phyloP scores from a whole-genome alignment of 2,888 invertebrate species.

The Andrena fulva region DNA sequence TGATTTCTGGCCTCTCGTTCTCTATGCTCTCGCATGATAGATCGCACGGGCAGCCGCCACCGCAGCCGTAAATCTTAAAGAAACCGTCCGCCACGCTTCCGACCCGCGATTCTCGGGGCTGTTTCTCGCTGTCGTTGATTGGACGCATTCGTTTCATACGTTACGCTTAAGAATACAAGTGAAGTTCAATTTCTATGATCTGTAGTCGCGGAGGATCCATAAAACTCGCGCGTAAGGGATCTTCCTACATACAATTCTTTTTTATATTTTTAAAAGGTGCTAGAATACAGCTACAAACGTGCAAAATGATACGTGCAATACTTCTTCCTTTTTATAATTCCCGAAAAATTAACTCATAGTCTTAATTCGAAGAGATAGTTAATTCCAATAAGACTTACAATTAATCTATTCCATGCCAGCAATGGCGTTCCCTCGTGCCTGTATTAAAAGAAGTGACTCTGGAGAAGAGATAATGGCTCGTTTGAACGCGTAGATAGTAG shows the following conservation, averaged over 20 bases:
- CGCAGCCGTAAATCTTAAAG: slow-evolving; percentile 18
- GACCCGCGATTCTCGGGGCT: slow-evolving; percentile 23
- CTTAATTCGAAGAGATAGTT: not conserved
- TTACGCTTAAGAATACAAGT: too few species aligned
- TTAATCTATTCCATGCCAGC: not conserved
- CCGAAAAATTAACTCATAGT: too few species aligned
- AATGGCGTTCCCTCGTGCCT: not conserved
- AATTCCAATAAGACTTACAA: not conserved
- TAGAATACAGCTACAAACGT: too few species aligned
- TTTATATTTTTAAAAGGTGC: too few species aligned
- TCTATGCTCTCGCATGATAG: not conserved
- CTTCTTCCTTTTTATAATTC: too few species aligned
- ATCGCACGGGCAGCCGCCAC: not conserved
- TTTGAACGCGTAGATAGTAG: not conserved
- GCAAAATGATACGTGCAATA: too few species aligned
- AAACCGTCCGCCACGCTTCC: not conserved
- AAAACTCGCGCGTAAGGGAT: too few species aligned
- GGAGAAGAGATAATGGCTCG: not conserved
- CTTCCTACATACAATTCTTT: too few species aligned
- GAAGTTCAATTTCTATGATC: too few species aligned
- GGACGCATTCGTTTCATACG: too few species aligned
- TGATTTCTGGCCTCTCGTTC: slow-evolving; percentile 1
- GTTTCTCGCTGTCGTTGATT: too few species aligned
- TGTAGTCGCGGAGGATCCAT: too few species aligned
- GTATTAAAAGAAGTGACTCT: not conserved